Conservation (phyloP, 2,888 invertebrate genomes). For the Prenolepis imparis region DNA sequence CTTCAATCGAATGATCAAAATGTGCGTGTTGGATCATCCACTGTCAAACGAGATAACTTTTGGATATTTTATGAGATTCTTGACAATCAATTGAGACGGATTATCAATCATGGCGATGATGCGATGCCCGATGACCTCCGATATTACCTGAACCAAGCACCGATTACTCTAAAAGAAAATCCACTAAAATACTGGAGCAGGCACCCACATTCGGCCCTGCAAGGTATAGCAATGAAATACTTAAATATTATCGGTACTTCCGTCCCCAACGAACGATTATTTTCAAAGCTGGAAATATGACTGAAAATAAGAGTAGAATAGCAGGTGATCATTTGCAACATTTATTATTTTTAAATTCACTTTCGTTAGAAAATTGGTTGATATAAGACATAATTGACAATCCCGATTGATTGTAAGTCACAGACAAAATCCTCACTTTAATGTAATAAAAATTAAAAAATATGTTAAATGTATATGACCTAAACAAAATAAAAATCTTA, state of each 20-base stretch:
- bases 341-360: not conserved
- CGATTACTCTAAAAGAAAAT: not conserved
- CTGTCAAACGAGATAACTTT: not conserved
- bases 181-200: conserved; percentile 33
- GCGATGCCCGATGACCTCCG: conserved; percentile 14
- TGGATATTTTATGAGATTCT: conserved; percentile 5
- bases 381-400: not conserved
- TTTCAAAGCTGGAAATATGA: not conserved
- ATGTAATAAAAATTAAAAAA: no score
- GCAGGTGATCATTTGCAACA: not conserved
- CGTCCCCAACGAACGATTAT: not conserved
- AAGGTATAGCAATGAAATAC: not conserved
- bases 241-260: not conserved
- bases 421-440: no score
- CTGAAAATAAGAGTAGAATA: no score
- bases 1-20: no score
- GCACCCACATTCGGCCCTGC: not conserved
- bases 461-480: no score
- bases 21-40: no score
- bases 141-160: conserved; percentile 35
- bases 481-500: no score
- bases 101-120: not conserved
- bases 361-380: not conserved
- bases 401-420: no score
- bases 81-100: not conserved